Base-by-base conservation (phyloP, 1,140 invertebrate species). In the Kradibia gibbosae region DNA sequence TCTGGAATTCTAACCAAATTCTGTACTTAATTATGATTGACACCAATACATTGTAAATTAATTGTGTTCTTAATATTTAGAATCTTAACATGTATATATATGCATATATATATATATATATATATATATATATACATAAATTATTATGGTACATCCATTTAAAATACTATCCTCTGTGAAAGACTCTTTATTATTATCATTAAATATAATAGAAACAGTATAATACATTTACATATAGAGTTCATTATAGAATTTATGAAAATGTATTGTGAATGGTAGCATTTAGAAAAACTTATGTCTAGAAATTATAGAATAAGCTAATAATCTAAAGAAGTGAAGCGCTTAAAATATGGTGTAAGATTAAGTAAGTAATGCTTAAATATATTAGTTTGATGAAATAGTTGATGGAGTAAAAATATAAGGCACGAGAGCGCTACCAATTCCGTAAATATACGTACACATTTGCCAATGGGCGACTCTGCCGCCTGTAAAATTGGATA, bases 381-480 rank as follows among this genome's bases (percentile, higher is more conserved):
- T 48, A 28, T 73, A 73, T 82, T 82, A 82, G 50, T 62, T 82
- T 72, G 17, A 55, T 77, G 39, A 78, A n/a, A 78, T 15, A 17
- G 45, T 55, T 78, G 25, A 13, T 36, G 15, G 42, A 62, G 77
- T 50, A 48, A 60, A 73, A 82, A 82, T 3, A 50, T 72, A 84
- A 25, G 57, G 60, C 75, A 28, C 20, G 7, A 73, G 22, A 73
- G 45, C 36, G 17, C 34, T 57, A 22, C 70, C 22, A 81, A 84
- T 85, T 85, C 83, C 83, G 83, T 82, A 87, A 81, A 83, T 83
- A 85, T 92, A 92, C 92, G 91, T 92, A 92, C 92, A 93, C 89
- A 91, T 90, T 90, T 92, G 90, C 92, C 92, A 93, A 88, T 89
- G 90, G 87, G 90, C 90, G 84, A 91, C 90, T 88, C 89, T 86